phyloP scores from a whole-genome alignment of 2,797 vertebrate species.

The Nannoperca australis region DNA sequence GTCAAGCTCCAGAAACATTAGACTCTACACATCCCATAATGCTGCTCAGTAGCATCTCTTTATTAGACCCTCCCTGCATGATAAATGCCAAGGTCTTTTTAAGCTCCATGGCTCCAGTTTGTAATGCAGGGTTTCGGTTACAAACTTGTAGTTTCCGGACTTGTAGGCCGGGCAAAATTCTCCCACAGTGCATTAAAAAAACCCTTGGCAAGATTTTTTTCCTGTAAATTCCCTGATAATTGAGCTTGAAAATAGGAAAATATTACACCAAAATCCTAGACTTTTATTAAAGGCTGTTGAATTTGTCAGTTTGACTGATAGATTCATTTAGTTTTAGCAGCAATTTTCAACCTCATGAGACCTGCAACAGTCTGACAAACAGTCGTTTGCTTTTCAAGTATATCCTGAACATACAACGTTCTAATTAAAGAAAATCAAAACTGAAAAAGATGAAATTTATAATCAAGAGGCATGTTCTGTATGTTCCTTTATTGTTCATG shows the following conservation, averaged over 20 bases:
- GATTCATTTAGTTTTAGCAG: not conserved
- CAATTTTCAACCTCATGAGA: not conserved
- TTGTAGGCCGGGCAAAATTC: too few species aligned
- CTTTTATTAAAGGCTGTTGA: not conserved
- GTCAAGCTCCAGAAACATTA: not conserved
- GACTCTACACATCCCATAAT: not conserved
- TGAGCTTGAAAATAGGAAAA: not conserved
- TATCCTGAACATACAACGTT: not conserved
- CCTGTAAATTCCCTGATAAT: not conserved
- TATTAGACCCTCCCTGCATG: not conserved
- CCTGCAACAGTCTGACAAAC: not conserved
- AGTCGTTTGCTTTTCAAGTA: not conserved
- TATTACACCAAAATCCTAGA: not conserved
- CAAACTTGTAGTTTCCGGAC: not conserved
- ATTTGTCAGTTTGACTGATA: not conserved
- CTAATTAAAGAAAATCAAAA: not conserved
- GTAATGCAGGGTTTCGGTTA: too few species aligned
- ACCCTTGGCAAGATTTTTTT: not conserved
- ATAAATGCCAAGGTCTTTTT: not conserved
- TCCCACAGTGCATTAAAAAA: not conserved
- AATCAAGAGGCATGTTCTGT: not conserved
- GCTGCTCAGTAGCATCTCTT: not conserved
- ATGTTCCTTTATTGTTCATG: constrained; percentile 14
- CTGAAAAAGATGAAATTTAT: not conserved
- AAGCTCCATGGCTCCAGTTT: not conserved